A percentile compares a stretch with the other conserved stretches of the same genome.
These are phyloP conservation scores for Eristalis tenax DNA, from an alignment of 2,888 invertebrate species.

Conservation along the genomic window DNA sequence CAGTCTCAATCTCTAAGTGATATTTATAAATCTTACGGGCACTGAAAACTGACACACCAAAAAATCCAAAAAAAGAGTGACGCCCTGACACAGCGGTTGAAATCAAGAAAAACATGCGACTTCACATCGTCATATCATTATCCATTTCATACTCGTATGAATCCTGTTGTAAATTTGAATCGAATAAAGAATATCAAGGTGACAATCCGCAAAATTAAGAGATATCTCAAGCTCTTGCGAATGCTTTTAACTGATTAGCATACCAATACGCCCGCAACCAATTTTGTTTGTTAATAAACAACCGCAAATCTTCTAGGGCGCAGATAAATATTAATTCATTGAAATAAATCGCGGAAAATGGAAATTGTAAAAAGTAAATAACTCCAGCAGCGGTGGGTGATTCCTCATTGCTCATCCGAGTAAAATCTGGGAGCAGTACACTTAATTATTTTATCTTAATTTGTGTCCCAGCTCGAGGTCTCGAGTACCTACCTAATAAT, in stretches of 20 bases:
- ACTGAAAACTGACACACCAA: no score
- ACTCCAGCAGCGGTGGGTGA: conserved; percentile 25
- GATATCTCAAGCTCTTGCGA: background rate
- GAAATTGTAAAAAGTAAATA: conserved; percentile 39
- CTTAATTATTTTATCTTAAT: conserved; percentile 56
- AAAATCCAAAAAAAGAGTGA: no score
- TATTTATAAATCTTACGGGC: no score
- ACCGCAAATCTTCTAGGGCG: background rate
- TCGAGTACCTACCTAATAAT: conserved; percentile 31
- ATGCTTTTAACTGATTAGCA: background rate
- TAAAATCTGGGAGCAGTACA: conserved; percentile 29
- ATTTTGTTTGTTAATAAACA: background rate
- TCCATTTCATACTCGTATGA: background rate
- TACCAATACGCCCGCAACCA: background rate
- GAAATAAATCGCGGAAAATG: conserved; percentile 18
- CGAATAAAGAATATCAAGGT: background rate
- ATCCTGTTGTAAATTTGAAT: background rate
- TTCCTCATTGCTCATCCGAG: conserved; percentile 37
- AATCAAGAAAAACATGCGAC: no score
- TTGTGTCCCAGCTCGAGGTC: conserved; percentile 17
- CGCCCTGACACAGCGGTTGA: no score
- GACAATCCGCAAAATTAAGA: background rate
- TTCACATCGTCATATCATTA: no score
- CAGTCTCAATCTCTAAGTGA: no score
- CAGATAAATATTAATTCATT: conserved; percentile 31